Evolutionary conservation across 2,888 invertebrate species (phyloP).

Genomic region (Netelia inedita): DNA sequence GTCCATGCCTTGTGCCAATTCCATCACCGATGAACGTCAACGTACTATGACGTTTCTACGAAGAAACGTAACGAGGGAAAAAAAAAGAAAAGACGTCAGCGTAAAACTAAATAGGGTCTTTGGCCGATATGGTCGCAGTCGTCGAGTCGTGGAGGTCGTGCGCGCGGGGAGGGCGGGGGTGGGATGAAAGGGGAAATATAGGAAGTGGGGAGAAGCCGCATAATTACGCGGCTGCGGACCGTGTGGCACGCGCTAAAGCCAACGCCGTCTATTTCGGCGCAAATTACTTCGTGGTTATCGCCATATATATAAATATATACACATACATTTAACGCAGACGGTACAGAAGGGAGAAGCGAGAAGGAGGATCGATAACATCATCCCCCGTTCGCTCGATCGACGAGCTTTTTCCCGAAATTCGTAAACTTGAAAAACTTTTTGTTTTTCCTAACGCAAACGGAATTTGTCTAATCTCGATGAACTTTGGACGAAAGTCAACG

Average conservation of each 20-base stretch:
- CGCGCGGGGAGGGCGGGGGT: slow-evolving; percentile 47
- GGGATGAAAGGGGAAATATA: slow-evolving; percentile 61
- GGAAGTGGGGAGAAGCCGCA: slow-evolving; percentile 74
- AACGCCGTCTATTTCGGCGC: slow-evolving; percentile 73
- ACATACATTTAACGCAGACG: slow-evolving; percentile 19
- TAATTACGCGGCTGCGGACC: slow-evolving; percentile 75
- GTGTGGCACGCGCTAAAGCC: slow-evolving; percentile 67
- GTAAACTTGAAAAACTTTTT: too few relatives aligned
- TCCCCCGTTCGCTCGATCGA: too few relatives aligned
- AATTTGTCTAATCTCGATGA: too few relatives aligned
- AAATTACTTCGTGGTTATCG: slow-evolving; percentile 70
- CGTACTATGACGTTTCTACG: slow-evolving; percentile 4
- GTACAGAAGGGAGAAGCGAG: background rate
- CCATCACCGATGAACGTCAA: background rate
- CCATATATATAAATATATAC: slow-evolving; percentile 4
- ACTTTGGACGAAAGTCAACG: too few relatives aligned
- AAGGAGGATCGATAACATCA: slow-evolving; percentile 64
- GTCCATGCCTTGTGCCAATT: background rate
- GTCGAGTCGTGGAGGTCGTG: too few relatives aligned
- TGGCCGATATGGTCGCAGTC: slow-evolving; percentile 45
- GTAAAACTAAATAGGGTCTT: slow-evolving; percentile 54
- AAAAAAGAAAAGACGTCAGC: slow-evolving; percentile 28
- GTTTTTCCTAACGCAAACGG: too few relatives aligned
- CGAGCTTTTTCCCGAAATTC: too few relatives aligned
- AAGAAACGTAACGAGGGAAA: slow-evolving; percentile 25